Percentiles rank a stretch among this genome's conserved stretches.
Conservation (phyloP, 2,888 invertebrate species). For the Phymatocera aterrima region DNA sequence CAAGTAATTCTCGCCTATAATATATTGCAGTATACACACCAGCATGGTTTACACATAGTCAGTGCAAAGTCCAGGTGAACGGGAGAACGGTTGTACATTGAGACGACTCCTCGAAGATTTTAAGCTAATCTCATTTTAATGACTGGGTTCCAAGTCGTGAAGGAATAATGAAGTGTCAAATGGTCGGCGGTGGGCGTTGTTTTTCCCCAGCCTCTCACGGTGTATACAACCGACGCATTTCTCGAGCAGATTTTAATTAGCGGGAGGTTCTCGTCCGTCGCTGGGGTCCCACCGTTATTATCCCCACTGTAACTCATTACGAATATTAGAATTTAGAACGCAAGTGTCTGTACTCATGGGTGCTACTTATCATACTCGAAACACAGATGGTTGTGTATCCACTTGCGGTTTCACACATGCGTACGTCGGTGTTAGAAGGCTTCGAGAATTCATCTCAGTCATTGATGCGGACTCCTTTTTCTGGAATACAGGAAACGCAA, state of each 20-base stretch:
- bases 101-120: constrained; percentile 55
- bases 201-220: constrained; percentile 54
- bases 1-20: background rate
- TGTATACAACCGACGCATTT: constrained; percentile 58
- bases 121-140: constrained; percentile 74
- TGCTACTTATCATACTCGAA: constrained; percentile 22
- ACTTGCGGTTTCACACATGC: background rate
- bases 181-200: constrained; percentile 69
- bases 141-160: constrained; percentile 69
- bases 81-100: background rate
- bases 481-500: background rate
- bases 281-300: constrained; percentile 48
- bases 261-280: constrained; percentile 64
- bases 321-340: constrained; percentile 43
- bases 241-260: constrained; percentile 71
- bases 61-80: constrained; percentile 20
- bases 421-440: background rate
- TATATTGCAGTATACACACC: background rate
- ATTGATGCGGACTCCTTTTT: background rate
- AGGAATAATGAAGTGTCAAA: constrained; percentile 74
- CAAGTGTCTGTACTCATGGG: constrained; percentile 37
- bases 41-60: background rate
- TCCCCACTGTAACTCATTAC: constrained; percentile 40
- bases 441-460: background rate
- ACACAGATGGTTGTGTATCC: background rate